Percentiles rank a stretch among this genome's conserved stretches.
These are phyloP conservation scores for Zaprionus africanus DNA, from an alignment of 1,140 invertebrate species.

Conservation along the genomic window DNA sequence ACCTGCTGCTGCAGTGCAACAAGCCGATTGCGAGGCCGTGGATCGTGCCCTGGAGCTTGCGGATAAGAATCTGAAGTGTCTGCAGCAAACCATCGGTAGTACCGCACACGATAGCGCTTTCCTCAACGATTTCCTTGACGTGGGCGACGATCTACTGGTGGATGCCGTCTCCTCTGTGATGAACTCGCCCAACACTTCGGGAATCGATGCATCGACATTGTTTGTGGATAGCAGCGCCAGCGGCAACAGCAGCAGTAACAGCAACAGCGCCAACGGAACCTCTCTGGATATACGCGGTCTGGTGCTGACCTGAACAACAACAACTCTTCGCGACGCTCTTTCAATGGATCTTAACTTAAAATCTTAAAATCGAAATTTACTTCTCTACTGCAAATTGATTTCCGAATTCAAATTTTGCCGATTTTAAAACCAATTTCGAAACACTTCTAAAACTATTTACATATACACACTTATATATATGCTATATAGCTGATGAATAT, in stretches of 20 bases:
- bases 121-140: conserved; percentile 78
- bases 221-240: conserved; percentile 74
- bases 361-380: conserved; percentile 26
- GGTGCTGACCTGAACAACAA: conserved; percentile 66
- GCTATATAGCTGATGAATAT: conserved; percentile 35
- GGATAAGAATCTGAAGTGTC: conserved; percentile 90
- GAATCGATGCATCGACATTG: conserved; percentile 74
- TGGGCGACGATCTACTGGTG: conserved; percentile 71
- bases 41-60: conserved; percentile 93
- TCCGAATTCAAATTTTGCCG: conserved; percentile 23
- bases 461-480: conserved; percentile 25
- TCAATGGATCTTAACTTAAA: conserved; percentile 40
- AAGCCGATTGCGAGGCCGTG: conserved; percentile 93
- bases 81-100: conserved; percentile 89
- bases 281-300: conserved; percentile 72
- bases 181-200: conserved; percentile 73
- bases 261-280: conserved; percentile 31
- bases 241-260: conserved; percentile 50
- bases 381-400: conserved; percentile 50
- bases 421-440: conserved; percentile 36
- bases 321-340: conserved; percentile 5
- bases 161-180: conserved; percentile 66
- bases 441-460: conserved; percentile 49
- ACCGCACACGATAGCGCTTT: conserved; percentile 85
- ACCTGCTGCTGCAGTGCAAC: conserved; percentile 86